Percentiles rank a stretch among this genome's conserved stretches.
Evolutionary conservation across 2,888 invertebrate genomes (phyloP).

Genomic region (Cephus nigrinus): DNA sequence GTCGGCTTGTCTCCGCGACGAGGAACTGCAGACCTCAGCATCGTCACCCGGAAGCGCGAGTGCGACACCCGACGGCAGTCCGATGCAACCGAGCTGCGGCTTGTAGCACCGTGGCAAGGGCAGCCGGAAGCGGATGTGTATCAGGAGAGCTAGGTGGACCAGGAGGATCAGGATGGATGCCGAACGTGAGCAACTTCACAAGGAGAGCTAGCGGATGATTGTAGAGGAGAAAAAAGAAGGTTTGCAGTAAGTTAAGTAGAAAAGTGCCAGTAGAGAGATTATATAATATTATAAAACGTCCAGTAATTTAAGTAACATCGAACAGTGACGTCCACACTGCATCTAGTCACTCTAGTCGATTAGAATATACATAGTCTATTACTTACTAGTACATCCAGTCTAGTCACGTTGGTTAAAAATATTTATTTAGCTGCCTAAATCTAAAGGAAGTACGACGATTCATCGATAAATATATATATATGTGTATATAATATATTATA

Average conservation of each 20-base stretch:
- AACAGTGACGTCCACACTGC: slow-evolving; percentile 61
- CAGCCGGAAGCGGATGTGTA: background rate
- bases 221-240: slow-evolving; percentile 25
- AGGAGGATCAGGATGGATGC: slow-evolving; percentile 14
- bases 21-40: slow-evolving; percentile 56
- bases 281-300: slow-evolving; percentile 61
- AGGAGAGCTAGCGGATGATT: slow-evolving; percentile 27
- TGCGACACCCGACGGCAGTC: background rate
- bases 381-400: slow-evolving; percentile 26
- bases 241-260: slow-evolving; percentile 63
- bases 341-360: slow-evolving; percentile 64
- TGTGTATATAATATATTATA: background rate
- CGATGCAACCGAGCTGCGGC: slow-evolving; percentile 6
- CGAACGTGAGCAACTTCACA: slow-evolving; percentile 3
- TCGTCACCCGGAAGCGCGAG: background rate
- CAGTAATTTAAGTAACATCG: slow-evolving; percentile 64
- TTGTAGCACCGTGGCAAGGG: slow-evolving; percentile 14
- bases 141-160: slow-evolving; percentile 9
- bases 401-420: slow-evolving; percentile 52
- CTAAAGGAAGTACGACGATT: slow-evolving; percentile 21
- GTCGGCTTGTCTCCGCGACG: slow-evolving; percentile 84
- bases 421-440: slow-evolving; percentile 46
- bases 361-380: slow-evolving; percentile 29
- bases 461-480: background rate
- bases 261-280: slow-evolving; percentile 63